Evolutionary conservation across 2,888 invertebrate genomes (phyloP), one percentile per base, ranked within the genome.

Genomic region (Octodonta nipae): DNA sequence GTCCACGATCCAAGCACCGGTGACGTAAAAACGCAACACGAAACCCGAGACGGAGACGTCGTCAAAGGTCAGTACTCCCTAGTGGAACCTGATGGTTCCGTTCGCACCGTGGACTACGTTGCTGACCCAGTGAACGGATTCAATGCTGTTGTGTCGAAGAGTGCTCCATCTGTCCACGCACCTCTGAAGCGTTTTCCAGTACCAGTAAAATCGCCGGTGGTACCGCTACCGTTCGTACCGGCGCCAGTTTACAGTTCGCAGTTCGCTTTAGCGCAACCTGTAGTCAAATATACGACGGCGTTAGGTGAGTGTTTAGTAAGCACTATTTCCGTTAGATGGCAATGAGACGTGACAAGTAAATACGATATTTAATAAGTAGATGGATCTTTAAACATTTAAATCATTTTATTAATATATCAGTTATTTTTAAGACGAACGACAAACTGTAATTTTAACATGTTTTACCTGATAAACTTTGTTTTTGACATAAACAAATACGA

Each of bases 1-100:
- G 73, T 73, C n/a, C 67, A 67, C 5, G 73, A 73, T 49, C 71
- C 72, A 2, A 66, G 68, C 42, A 73, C 73, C 10, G 73, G 73
- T 13, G 73, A 73, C 47, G 65, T 68, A 46, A 73, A 73, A 50
- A 63, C 64, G 2, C 72, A 73, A 44, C 70, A 70, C 63, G 73
- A 73, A 51, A 63, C 64, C 17, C 60, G 73, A 17, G 71, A 73
- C 40, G 73, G 73, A 11, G 73, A 71, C 50, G 69, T 71, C 30
- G 73, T 73, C 2, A 71, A 58, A 45, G 61, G 61, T 5, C 55
- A 56, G 32, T 61, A 61, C 40, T 59, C 60, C 4, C 46, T 61
- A 15, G 55, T 58, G n/a, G 61, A 61, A 45, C 60, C 61, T 3
- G 67, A 67, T 37, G 66, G 67, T 28, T 60, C 64, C 28, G 52